These are phyloP conservation scores for Columba janthina DNA, from an alignment of 2,113 vertebrate genomes.

Conservation along the genomic window DNA sequence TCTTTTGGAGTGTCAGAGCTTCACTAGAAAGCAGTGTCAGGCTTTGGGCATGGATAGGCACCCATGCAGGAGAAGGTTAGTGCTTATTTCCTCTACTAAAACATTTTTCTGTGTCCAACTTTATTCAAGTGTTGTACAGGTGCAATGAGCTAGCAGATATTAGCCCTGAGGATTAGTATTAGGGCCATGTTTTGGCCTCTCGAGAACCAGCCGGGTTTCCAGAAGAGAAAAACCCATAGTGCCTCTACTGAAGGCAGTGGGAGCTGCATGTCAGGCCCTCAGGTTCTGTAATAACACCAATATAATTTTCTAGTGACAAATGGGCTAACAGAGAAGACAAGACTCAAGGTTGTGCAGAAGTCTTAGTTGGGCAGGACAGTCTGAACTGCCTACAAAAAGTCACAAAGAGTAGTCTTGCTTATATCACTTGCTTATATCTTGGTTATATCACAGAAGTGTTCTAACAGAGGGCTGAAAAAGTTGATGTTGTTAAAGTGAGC, in stretches of 20 bases:
- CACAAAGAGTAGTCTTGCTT: background rate
- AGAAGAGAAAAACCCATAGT: background rate
- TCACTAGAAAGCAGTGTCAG: background rate
- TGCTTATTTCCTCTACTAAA: background rate
- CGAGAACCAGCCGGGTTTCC: background rate
- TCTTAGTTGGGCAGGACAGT: background rate
- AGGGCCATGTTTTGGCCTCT: background rate
- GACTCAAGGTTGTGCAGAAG: background rate
- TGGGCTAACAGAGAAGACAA: background rate
- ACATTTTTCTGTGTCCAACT: background rate
- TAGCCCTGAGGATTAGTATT: background rate
- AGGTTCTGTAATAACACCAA: background rate
- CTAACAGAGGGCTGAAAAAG: background rate
- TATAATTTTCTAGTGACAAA: background rate
- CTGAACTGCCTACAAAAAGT: background rate
- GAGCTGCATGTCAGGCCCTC: background rate
- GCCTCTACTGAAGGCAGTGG: background rate
- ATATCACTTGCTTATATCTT: too few relatives aligned
- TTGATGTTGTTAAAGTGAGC: background rate
- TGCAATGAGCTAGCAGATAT: background rate
- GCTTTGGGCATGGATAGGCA: background rate
- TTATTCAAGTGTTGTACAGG: background rate
- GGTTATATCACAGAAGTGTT: background rate
- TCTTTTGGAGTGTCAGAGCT: background rate
- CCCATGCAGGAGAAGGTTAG: background rate